These are phyloP conservation scores for Sylvilagus bachmani DNA, from an alignment of 2,113 vertebrate species.

Conservation along the genomic window DNA sequence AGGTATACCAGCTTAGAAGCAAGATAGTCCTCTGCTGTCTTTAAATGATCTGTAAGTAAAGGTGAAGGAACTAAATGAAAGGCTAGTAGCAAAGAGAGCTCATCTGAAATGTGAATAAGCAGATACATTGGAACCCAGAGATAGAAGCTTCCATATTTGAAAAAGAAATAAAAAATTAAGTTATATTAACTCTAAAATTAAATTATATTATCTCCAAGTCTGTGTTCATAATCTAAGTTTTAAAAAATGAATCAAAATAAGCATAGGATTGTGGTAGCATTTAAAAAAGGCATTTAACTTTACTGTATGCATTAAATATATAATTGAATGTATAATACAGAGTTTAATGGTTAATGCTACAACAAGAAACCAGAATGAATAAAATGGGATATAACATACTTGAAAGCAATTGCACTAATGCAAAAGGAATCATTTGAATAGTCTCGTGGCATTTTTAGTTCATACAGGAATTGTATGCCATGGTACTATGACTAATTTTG, in stretches of 20 bases:
- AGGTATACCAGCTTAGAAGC: neutral
- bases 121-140: neutral
- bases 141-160: neutral
- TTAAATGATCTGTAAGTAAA: neutral
- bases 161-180: neutral
- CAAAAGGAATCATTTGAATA: constrained; percentile 53
- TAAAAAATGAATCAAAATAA: constrained; percentile 48
- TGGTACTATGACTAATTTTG: neutral
- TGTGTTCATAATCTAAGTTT: constrained; percentile 8
- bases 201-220: constrained; percentile 19
- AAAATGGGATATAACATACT: constrained; percentile 10
- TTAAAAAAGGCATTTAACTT: constrained; percentile 55
- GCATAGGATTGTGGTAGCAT: neutral
- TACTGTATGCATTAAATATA: neutral
- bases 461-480: neutral
- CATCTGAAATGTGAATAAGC: neutral
- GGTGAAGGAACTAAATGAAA: neutral
- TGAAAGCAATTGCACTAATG: neutral
- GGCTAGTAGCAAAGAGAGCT: neutral
- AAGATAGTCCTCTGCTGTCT: neutral
- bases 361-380: neutral
- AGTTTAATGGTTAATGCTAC: constrained; percentile 2
- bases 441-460: neutral
- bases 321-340: neutral
- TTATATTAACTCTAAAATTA: neutral